Evolutionary conservation across 2,888 invertebrate genomes (phyloP), one percentile per base, ranked within the genome.

Genomic region (Caenorhabditis sp.): DNA sequence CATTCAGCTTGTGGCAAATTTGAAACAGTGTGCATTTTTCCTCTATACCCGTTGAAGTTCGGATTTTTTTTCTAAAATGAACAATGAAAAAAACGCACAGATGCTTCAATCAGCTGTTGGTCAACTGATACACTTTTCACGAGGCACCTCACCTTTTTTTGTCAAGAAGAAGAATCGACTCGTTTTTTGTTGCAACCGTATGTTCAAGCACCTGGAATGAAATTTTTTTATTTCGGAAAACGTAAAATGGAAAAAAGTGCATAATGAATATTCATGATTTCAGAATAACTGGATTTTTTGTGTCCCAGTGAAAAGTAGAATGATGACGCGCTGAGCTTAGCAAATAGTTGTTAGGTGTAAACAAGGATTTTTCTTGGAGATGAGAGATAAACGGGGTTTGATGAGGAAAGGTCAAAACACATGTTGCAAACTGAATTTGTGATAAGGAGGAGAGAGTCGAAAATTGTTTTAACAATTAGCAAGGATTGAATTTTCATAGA

Each of bases 21-120:
- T 55, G 24, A 26, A 24, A 26, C 55, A 14, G 55, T 55, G 21
- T 55, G 55, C 55, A 55, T 55, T 23, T 53, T 53, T 17, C 6
- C 21, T 17, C 14, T 17, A 17, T 17, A 43, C 43, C 43, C 43
- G 43, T 43, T 43, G 8, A 10, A 17, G 10, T 43, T 43, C 43
- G 17, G 43, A 43, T 43, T 43, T 17, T 43, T 43, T 14, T 17
- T 17, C 14, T 14, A 43, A 43, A 43, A 43, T 43, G 43, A 5
- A 43, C 31, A 6, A 31, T 31, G 31, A 31, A 6, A 6, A 6
- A 6, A 6, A 6, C 10, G 31, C 17, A 17, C 43, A 43, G 2
- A 43, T 12, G 17, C 17, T 43, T 14, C 14, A 12, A 5, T 43
- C 43, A 43, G 43, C 43, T 43, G 43, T 43, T 43, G 43, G 43